Evolutionary conservation across 2,113 vertebrate genomes (phyloP).

Genomic region (Anhinga anhinga): DNA sequence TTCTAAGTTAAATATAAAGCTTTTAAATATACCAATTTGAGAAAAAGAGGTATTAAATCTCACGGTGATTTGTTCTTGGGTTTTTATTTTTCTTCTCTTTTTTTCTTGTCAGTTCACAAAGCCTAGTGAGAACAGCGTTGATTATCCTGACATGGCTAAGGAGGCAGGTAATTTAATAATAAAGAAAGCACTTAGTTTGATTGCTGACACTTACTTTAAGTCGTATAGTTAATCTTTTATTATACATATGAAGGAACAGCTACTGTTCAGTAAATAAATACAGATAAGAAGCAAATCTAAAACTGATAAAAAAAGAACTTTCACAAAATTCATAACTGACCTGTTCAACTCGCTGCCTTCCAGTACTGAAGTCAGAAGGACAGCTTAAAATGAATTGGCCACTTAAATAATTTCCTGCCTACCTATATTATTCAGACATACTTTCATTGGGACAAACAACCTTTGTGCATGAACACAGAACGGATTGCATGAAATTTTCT

Average conservation of each 20-base stretch:
- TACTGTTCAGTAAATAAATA: background rate
- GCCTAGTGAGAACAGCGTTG: slow-evolving; percentile 70
- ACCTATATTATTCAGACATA: background rate
- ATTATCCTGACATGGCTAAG: slow-evolving; percentile 93
- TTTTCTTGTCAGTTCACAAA: slow-evolving; percentile 83
- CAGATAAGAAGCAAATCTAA: background rate
- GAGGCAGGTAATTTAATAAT: slow-evolving; percentile 87
- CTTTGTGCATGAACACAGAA: background rate
- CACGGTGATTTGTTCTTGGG: background rate
- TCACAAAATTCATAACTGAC: background rate
- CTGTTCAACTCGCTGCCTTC: background rate
- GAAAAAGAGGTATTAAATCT: background rate
- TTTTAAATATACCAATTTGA: background rate
- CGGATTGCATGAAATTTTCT: background rate
- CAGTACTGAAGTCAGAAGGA: background rate
- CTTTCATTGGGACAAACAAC: background rate
- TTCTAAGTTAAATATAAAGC: background rate
- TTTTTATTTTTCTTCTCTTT: background rate
- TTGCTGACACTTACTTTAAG: background rate
- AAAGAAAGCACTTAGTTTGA: background rate
- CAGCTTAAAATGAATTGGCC: background rate
- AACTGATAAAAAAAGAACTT: background rate
- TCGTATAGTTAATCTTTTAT: background rate
- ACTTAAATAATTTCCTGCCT: background rate
- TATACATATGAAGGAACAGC: background rate